Evolutionary conservation across 2,797 vertebrate genomes (phyloP).

Genomic region (Gallinago stenura): DNA sequence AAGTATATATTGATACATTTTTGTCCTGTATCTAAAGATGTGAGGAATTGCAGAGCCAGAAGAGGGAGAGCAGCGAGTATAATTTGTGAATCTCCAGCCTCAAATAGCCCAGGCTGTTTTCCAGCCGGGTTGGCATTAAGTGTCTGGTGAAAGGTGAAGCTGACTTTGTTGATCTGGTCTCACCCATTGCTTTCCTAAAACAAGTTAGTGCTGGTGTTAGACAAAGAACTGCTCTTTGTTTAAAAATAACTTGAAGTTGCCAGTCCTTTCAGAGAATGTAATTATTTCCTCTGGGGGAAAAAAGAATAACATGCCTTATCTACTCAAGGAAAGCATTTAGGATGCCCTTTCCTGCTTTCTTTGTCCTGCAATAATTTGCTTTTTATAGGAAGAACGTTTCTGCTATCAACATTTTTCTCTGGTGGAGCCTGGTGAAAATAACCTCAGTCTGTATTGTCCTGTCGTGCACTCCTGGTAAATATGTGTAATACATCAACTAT

Average conservation of each 20-base stretch:
- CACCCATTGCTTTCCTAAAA: background rate
- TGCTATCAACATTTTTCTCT: background rate
- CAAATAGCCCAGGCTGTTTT: background rate
- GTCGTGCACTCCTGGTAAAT: background rate
- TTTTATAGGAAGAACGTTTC: slow-evolving; percentile 12
- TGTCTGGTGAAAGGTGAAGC: background rate
- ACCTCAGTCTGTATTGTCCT: background rate
- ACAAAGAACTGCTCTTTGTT: slow-evolving; percentile 65
- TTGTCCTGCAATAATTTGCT: slow-evolving; percentile 25
- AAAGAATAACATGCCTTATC: slow-evolving; percentile 24
- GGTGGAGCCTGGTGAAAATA: background rate
- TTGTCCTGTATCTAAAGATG: background rate
- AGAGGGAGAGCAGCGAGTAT: background rate
- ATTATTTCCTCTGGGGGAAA: slow-evolving; percentile 47
- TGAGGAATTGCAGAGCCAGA: background rate
- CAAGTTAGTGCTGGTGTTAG: slow-evolving; percentile 2
- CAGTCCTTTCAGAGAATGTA: slow-evolving; percentile 37
- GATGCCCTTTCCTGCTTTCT: slow-evolving; percentile 40
- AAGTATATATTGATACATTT: background rate
- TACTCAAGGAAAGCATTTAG: slow-evolving; percentile 32
- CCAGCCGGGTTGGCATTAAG: background rate
- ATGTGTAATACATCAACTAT: accelerated
- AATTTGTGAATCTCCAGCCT: background rate
- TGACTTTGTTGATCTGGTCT: background rate
- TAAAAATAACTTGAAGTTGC: slow-evolving; percentile 57